Percentiles rank a stretch among this genome's conserved stretches.
phyloP scores from a whole-genome alignment of 2,888 invertebrate species.

The Cryptocephalus primarius region DNA sequence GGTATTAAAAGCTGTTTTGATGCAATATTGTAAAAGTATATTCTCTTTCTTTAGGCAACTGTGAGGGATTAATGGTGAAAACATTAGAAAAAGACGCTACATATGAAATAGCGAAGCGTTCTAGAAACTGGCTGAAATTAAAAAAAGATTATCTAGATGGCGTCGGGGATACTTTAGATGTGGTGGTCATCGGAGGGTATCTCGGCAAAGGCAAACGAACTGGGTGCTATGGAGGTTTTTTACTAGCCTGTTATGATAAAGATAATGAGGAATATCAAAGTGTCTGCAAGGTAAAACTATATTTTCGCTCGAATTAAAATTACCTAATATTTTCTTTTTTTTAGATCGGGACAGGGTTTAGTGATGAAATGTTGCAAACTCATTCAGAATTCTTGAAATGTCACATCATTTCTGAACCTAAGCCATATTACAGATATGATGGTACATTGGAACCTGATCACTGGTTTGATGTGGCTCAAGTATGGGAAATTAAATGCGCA shows the following conservation, averaged over 20 bases:
- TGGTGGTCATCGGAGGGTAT: conserved; percentile 93
- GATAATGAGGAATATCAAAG: conserved; percentile 86
- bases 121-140: conserved; percentile 88
- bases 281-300: conserved; percentile 65
- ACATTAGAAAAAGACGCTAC: conserved; percentile 79
- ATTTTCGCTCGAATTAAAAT: no score
- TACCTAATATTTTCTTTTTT: conserved; percentile 5
- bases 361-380: conserved; percentile 73
- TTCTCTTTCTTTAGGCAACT: conserved; percentile 55
- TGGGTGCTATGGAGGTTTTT: conserved; percentile 88
- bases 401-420: conserved; percentile 62
- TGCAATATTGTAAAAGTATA: neutral
- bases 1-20: conserved; percentile 36
- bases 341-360: conserved; percentile 87
- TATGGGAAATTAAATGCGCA: conserved; percentile 70
- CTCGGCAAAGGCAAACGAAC: conserved; percentile 86
- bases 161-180: conserved; percentile 91
- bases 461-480: conserved; percentile 79
- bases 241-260: conserved; percentile 86
- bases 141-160: conserved; percentile 98
- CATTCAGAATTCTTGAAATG: conserved; percentile 67
- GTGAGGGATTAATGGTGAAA: conserved; percentile 99
- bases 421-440: conserved; percentile 74
- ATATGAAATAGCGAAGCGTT: conserved; percentile 95
- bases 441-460: conserved; percentile 65